A percentile compares a stretch with the other conserved stretches of the same genome.
These are phyloP conservation scores for Pteropus alecto DNA, from an alignment of 2,113 vertebrate species.

Conservation along the genomic window DNA sequence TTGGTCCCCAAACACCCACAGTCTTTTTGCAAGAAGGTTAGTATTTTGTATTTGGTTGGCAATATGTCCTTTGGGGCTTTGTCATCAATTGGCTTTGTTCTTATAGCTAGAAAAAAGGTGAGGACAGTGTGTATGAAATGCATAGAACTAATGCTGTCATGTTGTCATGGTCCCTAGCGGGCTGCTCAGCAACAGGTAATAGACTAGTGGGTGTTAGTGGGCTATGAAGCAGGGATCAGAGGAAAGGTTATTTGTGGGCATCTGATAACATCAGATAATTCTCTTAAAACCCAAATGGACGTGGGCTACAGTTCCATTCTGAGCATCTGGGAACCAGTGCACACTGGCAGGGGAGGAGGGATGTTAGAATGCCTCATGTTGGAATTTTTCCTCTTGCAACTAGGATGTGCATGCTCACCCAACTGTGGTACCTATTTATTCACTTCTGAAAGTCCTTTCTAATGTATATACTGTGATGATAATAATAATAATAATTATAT, in stretches of 20 bases:
- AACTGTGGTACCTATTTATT: not conserved
- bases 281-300: not conserved
- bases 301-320: not conserved
- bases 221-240: slow-evolving; percentile 6
- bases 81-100: not conserved
- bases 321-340: not conserved
- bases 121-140: not conserved
- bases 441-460: not conserved
- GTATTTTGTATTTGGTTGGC: not conserved
- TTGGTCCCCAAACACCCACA: not conserved
- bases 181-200: slow-evolving; percentile 20
- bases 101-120: not conserved
- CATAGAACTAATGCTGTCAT: not conserved
- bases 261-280: not conserved
- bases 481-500: not conserved
- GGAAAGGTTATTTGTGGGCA: not conserved
- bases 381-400: not conserved
- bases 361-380: not conserved
- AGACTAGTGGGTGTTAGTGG: not conserved
- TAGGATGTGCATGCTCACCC: not conserved
- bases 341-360: not conserved
- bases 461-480: not conserved
- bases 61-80: not conserved
- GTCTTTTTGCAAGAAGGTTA: slow-evolving; percentile 13
- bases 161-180: not conserved